A percentile compares a stretch with the other conserved stretches of the same genome.
These are phyloP conservation scores for Eledone cirrhosa DNA, from an alignment of 2,888 invertebrate species.

Conservation along the genomic window DNA sequence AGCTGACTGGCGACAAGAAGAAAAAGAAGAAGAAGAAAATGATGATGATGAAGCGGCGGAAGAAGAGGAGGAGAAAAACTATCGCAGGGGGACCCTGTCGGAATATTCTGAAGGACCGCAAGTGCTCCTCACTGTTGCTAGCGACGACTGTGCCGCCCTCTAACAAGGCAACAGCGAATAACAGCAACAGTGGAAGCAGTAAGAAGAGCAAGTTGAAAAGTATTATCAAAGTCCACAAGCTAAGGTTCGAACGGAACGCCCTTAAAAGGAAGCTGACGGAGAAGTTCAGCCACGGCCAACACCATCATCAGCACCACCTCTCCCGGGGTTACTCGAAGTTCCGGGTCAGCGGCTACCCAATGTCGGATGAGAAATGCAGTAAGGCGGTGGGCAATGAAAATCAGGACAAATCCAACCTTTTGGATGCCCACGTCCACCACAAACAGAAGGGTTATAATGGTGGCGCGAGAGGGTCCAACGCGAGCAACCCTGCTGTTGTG, in stretches of 20 bases:
- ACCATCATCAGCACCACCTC: too few relatives aligned
- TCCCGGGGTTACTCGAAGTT: neutral
- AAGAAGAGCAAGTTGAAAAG: neutral
- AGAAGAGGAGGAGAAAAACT: too few relatives aligned
- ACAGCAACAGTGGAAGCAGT: too few relatives aligned
- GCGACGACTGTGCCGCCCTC: too few relatives aligned
- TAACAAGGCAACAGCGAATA: too few relatives aligned
- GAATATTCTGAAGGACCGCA: too few relatives aligned
- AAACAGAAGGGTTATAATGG: slow-evolving; percentile 4
- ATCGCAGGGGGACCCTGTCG: neutral
- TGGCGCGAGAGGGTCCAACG: too few relatives aligned
- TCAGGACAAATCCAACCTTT: slow-evolving; percentile 19
- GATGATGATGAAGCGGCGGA: neutral
- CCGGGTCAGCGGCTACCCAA: neutral
- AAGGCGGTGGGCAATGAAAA: neutral
- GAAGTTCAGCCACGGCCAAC: neutral
- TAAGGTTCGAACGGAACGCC: neutral
- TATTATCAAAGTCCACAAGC: neutral
- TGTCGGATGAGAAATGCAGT: slow-evolving; percentile 17
- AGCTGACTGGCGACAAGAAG: neutral
- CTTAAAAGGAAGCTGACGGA: neutral
- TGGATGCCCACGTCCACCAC: neutral
- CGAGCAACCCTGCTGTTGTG: too few relatives aligned
- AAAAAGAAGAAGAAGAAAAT: neutral
- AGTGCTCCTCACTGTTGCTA: neutral